Evolutionary conservation across 2,888 invertebrate species (phyloP).

Genomic region (Allygus modestus): DNA sequence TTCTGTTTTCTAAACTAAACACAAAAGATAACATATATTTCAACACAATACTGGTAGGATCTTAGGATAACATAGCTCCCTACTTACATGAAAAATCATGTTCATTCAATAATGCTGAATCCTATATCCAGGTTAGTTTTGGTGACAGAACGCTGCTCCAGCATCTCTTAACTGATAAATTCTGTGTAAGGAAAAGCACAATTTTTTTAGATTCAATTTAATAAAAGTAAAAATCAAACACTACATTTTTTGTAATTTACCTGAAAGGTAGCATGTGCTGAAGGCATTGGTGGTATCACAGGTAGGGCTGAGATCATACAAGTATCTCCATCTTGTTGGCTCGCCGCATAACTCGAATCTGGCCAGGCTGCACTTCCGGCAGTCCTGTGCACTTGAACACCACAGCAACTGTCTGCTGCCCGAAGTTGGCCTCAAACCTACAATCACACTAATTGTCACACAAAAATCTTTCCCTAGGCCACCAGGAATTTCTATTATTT

Average conservation of each 20-base stretch:
- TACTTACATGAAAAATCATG: no score
- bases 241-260: not conserved
- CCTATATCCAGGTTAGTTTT: no score
- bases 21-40: no score
- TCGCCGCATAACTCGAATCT: conserved; percentile 82
- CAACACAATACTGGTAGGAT: no score
- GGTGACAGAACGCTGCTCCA: no score
- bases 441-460: not conserved
- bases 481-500: not conserved
- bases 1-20: no score
- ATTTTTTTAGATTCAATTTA: no score
- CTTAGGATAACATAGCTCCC: no score
- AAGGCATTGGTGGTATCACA: conserved; percentile 61
- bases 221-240: no score
- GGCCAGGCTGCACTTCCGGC: conserved; percentile 81
- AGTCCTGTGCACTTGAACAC: conserved; percentile 84
- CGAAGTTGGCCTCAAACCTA: conserved; percentile 91
- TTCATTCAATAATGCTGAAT: no score
- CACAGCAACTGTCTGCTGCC: conserved; percentile 87
- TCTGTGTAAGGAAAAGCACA: no score
- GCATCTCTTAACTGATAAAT: no score
- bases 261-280: conserved; percentile 40
- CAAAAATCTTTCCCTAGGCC: conserved; percentile 59
- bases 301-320: conserved; percentile 75
- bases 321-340: conserved; percentile 85